Base-by-base conservation (phyloP, 2,888 invertebrate species). In the Apoda limacodes region DNA sequence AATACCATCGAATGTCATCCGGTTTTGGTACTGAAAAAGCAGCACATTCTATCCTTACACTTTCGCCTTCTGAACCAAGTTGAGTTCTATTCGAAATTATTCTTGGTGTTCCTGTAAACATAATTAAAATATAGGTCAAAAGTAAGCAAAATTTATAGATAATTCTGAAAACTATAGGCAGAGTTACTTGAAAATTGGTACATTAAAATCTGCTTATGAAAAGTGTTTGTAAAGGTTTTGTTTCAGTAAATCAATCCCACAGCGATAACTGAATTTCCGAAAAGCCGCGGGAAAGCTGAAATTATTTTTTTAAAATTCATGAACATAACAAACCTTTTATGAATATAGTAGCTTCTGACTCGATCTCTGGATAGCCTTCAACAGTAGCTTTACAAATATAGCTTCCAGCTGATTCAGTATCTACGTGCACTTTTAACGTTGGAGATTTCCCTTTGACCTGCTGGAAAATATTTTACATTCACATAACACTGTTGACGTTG, bases 301-400 rank as follows among this genome's bases (percentile, higher is more conserved):
- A 9, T 5, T 12, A 21, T 9, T n/a, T 22, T 14, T 1, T n/a
- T 2, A 27, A 13, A 20, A 17, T 9, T 17, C 25, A 5, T 46
- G n/a, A n/a, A n/a, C n/a, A n/a, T n/a, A n/a, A n/a, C n/a, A n/a
- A n/a, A 82, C 86, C 86, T 82, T 93, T 94, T 30, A 93, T 84
- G 51, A 89, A 88, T 10, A 95, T 84, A 4, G 88, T 84, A 2
- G 92, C 91, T 55, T 93, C 92, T 4, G 89, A 86, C 13, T 88
- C 88, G 25, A 95, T 87, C 65, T 94, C 93, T 1, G 89, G 87
- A 60, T 94, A 97, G 1, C 94, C 95, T 1, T 88, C 84, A 1
- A 95, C 94, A 29, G 87, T 86, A 2, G 95, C 97, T 50, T 92
- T 92, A 71, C 97, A 97, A 49, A 88, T 88, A 65, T 97, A 98